Base-by-base conservation (phyloP, 2,113 vertebrate species). In the Caranx ignobilis region DNA sequence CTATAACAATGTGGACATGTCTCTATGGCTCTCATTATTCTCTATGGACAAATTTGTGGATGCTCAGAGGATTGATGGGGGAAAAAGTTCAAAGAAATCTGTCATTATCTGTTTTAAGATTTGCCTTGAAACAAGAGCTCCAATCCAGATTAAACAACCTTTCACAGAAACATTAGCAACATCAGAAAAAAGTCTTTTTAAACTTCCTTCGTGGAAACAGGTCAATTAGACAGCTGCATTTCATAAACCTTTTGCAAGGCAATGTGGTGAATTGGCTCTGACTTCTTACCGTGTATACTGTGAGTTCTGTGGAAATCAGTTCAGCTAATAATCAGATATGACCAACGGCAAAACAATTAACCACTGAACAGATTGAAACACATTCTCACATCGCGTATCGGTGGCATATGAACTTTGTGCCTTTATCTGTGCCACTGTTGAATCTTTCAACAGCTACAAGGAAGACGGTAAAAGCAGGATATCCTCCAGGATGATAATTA, bases 401-500 rank as follows among this genome's bases (percentile, higher is more conserved):
- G 39, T 78, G 56, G 55, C 66, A 37, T 6, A 10, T 21, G n/a
- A 43, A 62, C 15, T 62, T 55, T n/a, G 34, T 77, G 45, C 43
- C 35, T 82, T 62, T 67, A n/a, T 79, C 10, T 68, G 45, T 59
- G 45, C 47, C 66, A 65, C 61, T 71, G 71, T 79, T 75, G n/a
- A 85, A 81, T 21, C 47, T n/a, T 52, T 70, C 56, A 79, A 26
- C 9, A 19, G 52, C 66, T 55, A 11, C 47, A 61, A 69, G 55
- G 39, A 65, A 78, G 70, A 75, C 0, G 5, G 16, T 64, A 62
- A 84, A 74, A 76, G 73, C 79, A 86, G 84, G 76, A 87, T 79
- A 61, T 85, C 81, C 83, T 84, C 12, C 43, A 57, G 79, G 67
- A 72, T 65, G 73, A 69, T 82, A 70, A 79, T 79, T 81, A 71